Conservation (phyloP, 2,113 vertebrate genomes). For the Daubentonia madagascariensis region DNA sequence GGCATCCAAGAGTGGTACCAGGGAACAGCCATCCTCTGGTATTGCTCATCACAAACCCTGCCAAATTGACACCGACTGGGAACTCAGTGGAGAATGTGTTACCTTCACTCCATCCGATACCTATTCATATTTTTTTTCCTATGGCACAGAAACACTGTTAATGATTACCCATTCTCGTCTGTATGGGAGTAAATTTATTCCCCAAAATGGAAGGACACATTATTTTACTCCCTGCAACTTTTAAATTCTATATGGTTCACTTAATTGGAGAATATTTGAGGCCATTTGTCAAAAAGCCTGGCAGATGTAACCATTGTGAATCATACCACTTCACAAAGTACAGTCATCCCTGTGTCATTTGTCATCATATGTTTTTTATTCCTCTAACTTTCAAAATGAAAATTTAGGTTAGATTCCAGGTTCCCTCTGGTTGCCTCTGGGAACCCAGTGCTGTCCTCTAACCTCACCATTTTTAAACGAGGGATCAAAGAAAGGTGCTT, state of each 20-base stretch:
- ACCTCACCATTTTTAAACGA: slow-evolving; percentile 18
- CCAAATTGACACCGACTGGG: neutral
- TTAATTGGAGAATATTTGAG: slow-evolving; percentile 69
- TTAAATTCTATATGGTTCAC: slow-evolving; percentile 61
- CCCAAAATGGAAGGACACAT: neutral
- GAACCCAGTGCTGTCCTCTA: neutral
- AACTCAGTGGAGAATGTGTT: neutral
- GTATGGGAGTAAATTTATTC: slow-evolving; percentile 14
- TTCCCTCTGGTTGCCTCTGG: neutral
- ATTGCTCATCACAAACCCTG: neutral
- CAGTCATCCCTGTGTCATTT: slow-evolving; percentile 64
- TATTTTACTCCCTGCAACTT: slow-evolving; percentile 8
- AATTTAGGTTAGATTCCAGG: slow-evolving; percentile 62
- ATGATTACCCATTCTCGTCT: neutral
- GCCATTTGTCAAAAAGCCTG: slow-evolving; percentile 70
- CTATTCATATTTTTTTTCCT: neutral
- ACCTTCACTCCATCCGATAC: neutral
- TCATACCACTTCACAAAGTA: slow-evolving; percentile 68
- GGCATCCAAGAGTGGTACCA: neutral
- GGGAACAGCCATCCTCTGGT: neutral
- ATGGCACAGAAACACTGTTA: slow-evolving; percentile 5
- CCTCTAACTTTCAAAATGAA: slow-evolving; percentile 67
- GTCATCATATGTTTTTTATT: slow-evolving; percentile 56
- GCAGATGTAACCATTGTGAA: slow-evolving; percentile 70
- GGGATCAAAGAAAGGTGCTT: neutral